phyloP scores from a whole-genome alignment of 2,113 vertebrate species.

The Rhinogobius similis region DNA sequence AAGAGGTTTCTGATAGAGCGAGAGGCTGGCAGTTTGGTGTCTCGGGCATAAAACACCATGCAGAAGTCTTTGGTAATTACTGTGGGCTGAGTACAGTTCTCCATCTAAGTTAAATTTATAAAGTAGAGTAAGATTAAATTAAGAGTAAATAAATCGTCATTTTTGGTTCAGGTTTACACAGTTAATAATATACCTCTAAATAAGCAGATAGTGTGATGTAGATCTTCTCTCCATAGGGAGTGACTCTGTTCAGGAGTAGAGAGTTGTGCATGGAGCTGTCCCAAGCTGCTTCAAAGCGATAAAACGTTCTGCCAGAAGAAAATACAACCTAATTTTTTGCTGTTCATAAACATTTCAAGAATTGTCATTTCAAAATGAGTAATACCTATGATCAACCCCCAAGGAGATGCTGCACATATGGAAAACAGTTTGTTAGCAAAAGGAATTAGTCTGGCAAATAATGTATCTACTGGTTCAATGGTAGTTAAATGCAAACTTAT shows the following conservation, averaged over 20 bases:
- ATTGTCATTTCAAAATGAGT: constrained; percentile 35
- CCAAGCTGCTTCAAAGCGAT: constrained; percentile 94
- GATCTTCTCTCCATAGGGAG: constrained; percentile 96
- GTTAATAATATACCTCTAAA: constrained; percentile 81
- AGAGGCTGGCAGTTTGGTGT: constrained; percentile 91
- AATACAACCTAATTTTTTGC: neutral
- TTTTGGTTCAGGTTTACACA: neutral
- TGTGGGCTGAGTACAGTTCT: constrained; percentile 93
- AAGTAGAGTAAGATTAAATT: too few relatives aligned
- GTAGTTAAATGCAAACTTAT: neutral
- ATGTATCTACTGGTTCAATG: neutral
- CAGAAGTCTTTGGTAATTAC: constrained; percentile 98
- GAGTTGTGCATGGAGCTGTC: constrained; percentile 99
- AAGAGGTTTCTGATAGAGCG: constrained; percentile 96
- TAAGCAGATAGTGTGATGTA: constrained; percentile 98
- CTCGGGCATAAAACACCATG: constrained; percentile 97
- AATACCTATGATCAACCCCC: constrained; percentile 93
- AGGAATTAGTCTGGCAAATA: neutral
- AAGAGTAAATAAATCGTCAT: neutral
- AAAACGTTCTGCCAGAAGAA: constrained; percentile 85
- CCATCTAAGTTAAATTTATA: constrained; percentile 82
- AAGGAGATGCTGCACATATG: constrained; percentile 85
- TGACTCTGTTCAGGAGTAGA: constrained; percentile 93
- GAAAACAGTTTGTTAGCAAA: constrained; percentile 40
- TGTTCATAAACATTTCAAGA: constrained; percentile 11